Percentiles rank a stretch among this genome's conserved stretches.
Evolutionary conservation across 2,888 invertebrate species (phyloP).

Genomic region (Diarsia brunnea): DNA sequence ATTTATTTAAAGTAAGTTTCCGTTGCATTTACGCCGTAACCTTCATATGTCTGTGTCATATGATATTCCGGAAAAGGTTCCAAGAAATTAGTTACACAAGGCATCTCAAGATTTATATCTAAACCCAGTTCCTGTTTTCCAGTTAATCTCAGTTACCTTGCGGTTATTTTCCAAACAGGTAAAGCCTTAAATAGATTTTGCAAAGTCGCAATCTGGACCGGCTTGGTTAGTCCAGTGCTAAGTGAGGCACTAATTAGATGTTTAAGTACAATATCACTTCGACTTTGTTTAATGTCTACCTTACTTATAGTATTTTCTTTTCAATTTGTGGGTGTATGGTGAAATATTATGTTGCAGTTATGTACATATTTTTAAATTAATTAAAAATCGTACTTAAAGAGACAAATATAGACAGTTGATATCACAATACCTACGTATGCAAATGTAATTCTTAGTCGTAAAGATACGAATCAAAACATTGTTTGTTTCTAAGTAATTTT

Average conservation of each 20-base stretch:
- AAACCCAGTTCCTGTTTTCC: constrained; percentile 47
- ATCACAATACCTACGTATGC: not conserved
- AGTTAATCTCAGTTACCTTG: constrained; percentile 23
- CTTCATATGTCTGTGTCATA: constrained; percentile 41
- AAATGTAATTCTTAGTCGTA: not conserved
- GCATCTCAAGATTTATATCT: constrained; percentile 32
- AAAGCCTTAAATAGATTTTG: not conserved
- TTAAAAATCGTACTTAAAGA: too few relatives aligned
- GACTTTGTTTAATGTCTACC: not conserved
- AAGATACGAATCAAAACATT: constrained; percentile 1
- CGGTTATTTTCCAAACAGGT: constrained; percentile 32
- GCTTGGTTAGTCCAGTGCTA: constrained; percentile 3
- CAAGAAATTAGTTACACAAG: constrained; percentile 39
- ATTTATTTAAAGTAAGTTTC: constrained; percentile 34
- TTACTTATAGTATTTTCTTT: too few relatives aligned
- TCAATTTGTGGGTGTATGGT: too few relatives aligned
- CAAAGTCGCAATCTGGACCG: constrained; percentile 15
- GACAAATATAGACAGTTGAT: not conserved
- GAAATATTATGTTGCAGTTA: too few relatives aligned
- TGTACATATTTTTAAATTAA: too few relatives aligned
- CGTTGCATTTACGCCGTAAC: constrained; percentile 43
- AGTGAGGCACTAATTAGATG: not conserved
- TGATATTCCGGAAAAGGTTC: constrained; percentile 39
- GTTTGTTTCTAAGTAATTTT: not conserved
- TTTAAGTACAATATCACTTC: not conserved